Evolutionary conservation across 2,888 invertebrate species (phyloP).

Genomic region (Spodoptera littoralis): DNA sequence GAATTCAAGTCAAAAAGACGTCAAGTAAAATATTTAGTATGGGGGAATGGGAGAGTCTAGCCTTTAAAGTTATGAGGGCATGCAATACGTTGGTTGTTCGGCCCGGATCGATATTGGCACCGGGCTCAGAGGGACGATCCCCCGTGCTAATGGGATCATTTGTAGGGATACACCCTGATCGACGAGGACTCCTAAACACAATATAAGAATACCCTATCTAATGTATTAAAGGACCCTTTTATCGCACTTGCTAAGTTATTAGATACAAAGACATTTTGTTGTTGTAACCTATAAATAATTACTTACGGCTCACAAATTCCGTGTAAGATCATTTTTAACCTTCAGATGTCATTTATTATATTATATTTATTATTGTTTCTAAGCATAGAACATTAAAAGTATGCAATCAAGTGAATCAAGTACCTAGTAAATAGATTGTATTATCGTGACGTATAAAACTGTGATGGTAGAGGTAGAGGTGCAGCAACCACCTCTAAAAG

Average conservation of each 20-base stretch:
- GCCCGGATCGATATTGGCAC: conserved; percentile 72
- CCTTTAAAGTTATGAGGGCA: conserved; percentile 36
- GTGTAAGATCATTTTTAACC: too few species aligned
- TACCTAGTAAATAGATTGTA: too few species aligned
- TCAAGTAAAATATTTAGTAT: conserved; percentile 20
- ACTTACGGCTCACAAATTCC: too few species aligned
- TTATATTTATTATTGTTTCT: too few species aligned
- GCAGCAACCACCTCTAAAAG: too few species aligned
- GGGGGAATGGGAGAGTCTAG: conserved; percentile 30
- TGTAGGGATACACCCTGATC: conserved; percentile 72
- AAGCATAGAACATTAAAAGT: too few species aligned
- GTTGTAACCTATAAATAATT: too few species aligned
- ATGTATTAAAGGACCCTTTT: conserved; percentile 12
- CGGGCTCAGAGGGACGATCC: conserved; percentile 72
- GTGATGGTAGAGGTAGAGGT: too few species aligned
- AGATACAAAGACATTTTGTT: too few species aligned
- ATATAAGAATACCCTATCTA: conserved; percentile 38
- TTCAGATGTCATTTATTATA: too few species aligned
- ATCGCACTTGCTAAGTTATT: neutral
- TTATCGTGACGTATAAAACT: too few species aligned
- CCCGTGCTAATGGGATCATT: conserved; percentile 76
- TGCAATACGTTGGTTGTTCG: conserved; percentile 47
- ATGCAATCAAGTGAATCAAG: too few species aligned
- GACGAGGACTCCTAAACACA: conserved; percentile 59
- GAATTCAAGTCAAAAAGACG: conserved; percentile 12